Evolutionary conservation across 2,113 vertebrate genomes (phyloP), one percentile per base, ranked within the genome.

Genomic region (Cisticola juncidis): DNA sequence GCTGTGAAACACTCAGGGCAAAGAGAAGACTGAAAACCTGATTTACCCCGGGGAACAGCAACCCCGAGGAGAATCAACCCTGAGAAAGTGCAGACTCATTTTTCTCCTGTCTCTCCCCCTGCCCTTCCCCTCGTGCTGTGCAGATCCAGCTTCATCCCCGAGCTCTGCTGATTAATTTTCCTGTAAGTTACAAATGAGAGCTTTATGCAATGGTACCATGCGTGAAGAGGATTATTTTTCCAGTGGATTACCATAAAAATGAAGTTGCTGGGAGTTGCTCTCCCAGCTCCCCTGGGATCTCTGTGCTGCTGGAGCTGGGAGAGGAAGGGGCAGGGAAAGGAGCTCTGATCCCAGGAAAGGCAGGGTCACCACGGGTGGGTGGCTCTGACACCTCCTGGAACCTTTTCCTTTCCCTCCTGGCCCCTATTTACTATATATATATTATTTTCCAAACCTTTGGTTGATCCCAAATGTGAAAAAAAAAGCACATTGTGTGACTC

Each of bases 151-250:
- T 96, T 95, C 83, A 96, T 96, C 44, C 93, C 77, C 35, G 83
- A 72, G 94, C 91, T n/a, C 23, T 87, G 84, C 78, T 91, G 94
- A 96, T 96, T 97, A 91, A 94, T 97, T 96, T 94, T 82, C 95
- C 82, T 95, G 87, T 58, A 94, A 85, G 95, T 96, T 94, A 89
- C 84, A 97, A 96, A 96, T 82, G 94, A 95, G 94, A 81, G 81
- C 94, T 95, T 94, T 94, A 80, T 90, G 50, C 94, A 95, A 95
- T 73, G 85, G 95, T 76, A 94, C 19, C 94, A 95, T 89, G 95
- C 70, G 21, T 95, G 96, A 95, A 95, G 94, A 95, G 94, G 95
- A 96, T 96, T 97, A 94, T 89, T 97, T 94, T 95, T 96, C 95
- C 94, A 90, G 58, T 51, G 94, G 95, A 97, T 97, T 97, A 95